Percentiles rank a stretch among this genome's conserved stretches.
Evolutionary conservation across 2,888 invertebrate species (phyloP).

Genomic region (Pachliopta kotzebuea): DNA sequence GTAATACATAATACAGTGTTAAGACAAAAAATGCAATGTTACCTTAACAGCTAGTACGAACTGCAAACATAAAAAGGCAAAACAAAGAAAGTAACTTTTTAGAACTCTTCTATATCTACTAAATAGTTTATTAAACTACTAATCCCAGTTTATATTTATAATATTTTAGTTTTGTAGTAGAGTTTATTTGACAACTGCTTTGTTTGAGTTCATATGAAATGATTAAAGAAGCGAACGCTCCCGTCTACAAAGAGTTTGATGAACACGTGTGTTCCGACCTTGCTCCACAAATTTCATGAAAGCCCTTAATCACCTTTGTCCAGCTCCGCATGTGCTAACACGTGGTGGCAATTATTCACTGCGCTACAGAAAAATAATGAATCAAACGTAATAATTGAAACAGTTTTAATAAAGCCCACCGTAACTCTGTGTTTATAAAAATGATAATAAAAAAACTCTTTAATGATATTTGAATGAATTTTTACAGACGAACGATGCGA

Average conservation of each 20-base stretch:
- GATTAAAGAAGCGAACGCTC: conserved; percentile 8
- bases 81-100: neutral
- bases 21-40: too few species aligned
- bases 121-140: neutral
- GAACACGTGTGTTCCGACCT: conserved; percentile 57
- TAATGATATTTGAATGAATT: conserved; percentile 18
- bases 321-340: conserved; percentile 43
- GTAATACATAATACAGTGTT: too few species aligned
- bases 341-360: conserved; percentile 36
- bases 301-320: conserved; percentile 64
- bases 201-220: conserved; percentile 15
- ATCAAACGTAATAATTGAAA: conserved; percentile 28
- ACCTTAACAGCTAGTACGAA: too few species aligned
- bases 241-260: conserved; percentile 26
- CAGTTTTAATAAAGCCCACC: conserved; percentile 17
- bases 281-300: conserved; percentile 45
- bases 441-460: conserved; percentile 13
- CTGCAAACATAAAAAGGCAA: too few species aligned
- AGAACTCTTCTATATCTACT: neutral
- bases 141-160: neutral
- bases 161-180: neutral
- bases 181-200: conserved; percentile 11
- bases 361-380: conserved; percentile 33
- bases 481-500: conserved; percentile 5
- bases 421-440: conserved; percentile 18